Conservation (phyloP, 2,113 vertebrate genomes). For the Catharus minimus region DNA sequence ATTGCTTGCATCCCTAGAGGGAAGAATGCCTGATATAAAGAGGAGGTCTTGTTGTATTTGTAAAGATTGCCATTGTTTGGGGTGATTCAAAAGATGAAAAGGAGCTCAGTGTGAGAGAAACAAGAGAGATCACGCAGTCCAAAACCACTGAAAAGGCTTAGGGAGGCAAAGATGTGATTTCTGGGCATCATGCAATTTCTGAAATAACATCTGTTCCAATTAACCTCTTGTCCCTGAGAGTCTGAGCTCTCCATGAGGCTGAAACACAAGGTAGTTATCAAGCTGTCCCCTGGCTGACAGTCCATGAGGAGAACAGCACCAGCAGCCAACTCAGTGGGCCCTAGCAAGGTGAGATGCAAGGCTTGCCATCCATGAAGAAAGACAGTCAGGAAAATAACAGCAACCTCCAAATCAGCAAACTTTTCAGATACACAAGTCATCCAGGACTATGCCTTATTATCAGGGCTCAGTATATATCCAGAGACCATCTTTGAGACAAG, state of each 20-base stretch:
- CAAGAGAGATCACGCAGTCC: neutral
- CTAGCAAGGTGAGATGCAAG: neutral
- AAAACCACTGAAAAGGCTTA: conserved; percentile 17
- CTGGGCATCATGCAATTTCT: conserved; percentile 47
- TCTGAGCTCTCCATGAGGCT: conserved; percentile 2
- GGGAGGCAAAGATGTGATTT: conserved; percentile 2
- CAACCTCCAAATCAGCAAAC: neutral
- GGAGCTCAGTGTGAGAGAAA: conserved; percentile 50
- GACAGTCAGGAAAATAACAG: neutral
- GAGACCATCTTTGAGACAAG: neutral
- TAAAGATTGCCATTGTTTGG: conserved; percentile 46
- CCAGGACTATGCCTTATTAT: neutral
- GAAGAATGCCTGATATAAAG: conserved; percentile 12
- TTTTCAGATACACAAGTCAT: neutral
- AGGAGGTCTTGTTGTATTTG: conserved; percentile 17
- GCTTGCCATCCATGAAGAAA: neutral
- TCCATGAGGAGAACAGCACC: neutral
- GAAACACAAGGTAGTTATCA: neutral
- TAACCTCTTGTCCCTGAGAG: conserved; percentile 45
- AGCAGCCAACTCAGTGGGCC: fast-evolving
- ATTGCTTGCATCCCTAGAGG: conserved; percentile 20
- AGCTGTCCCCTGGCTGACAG: neutral
- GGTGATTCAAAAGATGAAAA: conserved; percentile 61
- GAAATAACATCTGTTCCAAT: conserved; percentile 63
- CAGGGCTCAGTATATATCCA: neutral